Conservation (phyloP, 1,140 invertebrate species). For the Holcopasites calliopsidis region DNA sequence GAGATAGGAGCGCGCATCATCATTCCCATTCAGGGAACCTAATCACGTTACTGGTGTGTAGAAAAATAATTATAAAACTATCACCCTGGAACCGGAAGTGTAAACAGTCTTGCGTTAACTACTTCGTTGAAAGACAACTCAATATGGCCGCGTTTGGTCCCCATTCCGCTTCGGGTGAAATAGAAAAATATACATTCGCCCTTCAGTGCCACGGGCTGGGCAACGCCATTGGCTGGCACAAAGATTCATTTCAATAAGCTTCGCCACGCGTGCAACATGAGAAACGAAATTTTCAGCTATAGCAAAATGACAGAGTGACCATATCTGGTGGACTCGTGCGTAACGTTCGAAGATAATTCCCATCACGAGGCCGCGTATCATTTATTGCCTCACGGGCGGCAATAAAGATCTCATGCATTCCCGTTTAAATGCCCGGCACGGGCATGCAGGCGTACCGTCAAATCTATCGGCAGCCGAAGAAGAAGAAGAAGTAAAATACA, state of each 20-base stretch:
- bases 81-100: too few relatives aligned
- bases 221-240: not conserved
- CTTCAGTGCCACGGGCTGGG: not conserved
- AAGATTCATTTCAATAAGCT: too few relatives aligned
- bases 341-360: conserved; percentile 55
- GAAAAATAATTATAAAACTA: not conserved
- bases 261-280: too few relatives aligned
- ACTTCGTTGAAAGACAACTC: too few relatives aligned
- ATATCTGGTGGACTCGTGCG: not conserved
- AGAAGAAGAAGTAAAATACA: conserved; percentile 6
- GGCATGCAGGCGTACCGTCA: not conserved
- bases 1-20: not conserved
- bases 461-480: conserved; percentile 49
- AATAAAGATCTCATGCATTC: conserved; percentile 59
- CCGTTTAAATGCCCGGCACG: conserved; percentile 30
- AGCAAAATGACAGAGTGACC: not conserved
- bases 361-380: conserved; percentile 45
- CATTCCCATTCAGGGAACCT: not conserved
- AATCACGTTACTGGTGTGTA: not conserved
- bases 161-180: too few relatives aligned
- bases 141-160: too few relatives aligned
- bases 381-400: conserved; percentile 43
- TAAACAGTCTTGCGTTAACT: not conserved
- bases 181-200: not conserved
- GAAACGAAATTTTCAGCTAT: not conserved